Conservation (phyloP, 1,140 invertebrate species). For the Zaprionus africanus region DNA sequence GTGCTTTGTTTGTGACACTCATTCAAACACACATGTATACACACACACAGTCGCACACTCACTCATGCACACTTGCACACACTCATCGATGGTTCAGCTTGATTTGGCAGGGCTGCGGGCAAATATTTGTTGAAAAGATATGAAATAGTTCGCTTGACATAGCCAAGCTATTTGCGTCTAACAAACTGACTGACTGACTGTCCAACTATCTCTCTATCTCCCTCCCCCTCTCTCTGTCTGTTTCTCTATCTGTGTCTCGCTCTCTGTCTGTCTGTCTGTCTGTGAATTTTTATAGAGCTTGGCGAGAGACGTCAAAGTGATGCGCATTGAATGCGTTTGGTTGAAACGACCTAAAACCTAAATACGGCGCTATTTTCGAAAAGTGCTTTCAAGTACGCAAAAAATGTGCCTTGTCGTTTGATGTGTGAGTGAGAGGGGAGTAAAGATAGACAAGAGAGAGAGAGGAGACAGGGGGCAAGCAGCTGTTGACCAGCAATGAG, state of each 20-base stretch:
- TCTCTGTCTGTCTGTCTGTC: constrained; percentile 17
- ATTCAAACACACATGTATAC: no score
- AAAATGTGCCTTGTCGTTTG: constrained; percentile 57
- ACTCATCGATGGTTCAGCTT: constrained; percentile 26
- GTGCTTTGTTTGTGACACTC: constrained; percentile 19
- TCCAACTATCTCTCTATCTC: constrained; percentile 11
- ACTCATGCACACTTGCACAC: neutral
- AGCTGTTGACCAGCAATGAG: constrained; percentile 31
- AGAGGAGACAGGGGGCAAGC: neutral
- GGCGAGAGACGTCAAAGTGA: constrained; percentile 65
- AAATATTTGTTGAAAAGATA: constrained; percentile 61
- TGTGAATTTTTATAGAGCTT: constrained; percentile 53
- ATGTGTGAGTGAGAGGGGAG: constrained; percentile 36
- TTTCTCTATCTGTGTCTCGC: neutral
- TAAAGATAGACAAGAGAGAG: constrained; percentile 1
- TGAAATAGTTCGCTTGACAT: constrained; percentile 51
- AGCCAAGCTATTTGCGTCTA: constrained; percentile 27
- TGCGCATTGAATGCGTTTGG: constrained; percentile 63
- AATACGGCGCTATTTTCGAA: constrained; percentile 64
- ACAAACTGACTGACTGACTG: constrained; percentile 32
- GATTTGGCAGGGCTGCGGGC: constrained; percentile 33
- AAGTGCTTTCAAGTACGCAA: constrained; percentile 58
- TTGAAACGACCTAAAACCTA: constrained; percentile 65
- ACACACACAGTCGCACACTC: neutral
- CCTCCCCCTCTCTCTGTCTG: neutral